Evolutionary conservation across 2,797 vertebrate genomes (phyloP), one percentile per base, ranked within the genome.

Genomic region (Enteromius paludinosus): DNA sequence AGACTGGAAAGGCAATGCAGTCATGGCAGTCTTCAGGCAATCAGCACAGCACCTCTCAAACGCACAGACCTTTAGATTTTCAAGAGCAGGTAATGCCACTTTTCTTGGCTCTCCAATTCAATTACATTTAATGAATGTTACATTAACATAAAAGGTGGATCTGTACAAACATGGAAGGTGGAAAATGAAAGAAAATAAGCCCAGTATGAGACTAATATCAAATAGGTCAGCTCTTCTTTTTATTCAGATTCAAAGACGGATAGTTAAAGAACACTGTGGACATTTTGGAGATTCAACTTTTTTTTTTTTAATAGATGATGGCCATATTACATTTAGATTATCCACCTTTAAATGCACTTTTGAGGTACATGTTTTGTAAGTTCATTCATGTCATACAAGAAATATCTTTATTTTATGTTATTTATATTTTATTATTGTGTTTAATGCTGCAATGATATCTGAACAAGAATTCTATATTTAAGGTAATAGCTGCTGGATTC

Each of bases 61-160:
- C 52, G n/a, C 80, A 69, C 62, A 83, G 81, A 85, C 81, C 84
- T 85, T 87, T 85, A 81, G 81, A 33, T 75, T 82, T 75, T 66
- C 61, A 82, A 52, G 65, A 86, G 82, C 78, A 78, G 75, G 49
- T 84, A 82, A 82, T 87, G 82, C 56, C 79, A 79, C 82, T 84
- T 87, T 77, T 87, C 76, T 49, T 81, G 78, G 68, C 84, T 82
- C 78, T 87, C 82, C 75, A 82, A 84, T 86, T 84, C 82, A 82
- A 87, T 87, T 87, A 87, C 79, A 77, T 77, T 83, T 85, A 85
- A 87, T 80, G 78, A 87, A 84, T 75, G 83, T 75, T 82, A 82
- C 76, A 82, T 83, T 87, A 79, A 82, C 81, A 83, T 85, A 83
- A 85, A 87, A 87, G 35, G 78, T 86, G 59, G 68, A 80, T 61